Evolutionary conservation across 64 coral and sea anemone species (phyloP), one percentile per base, ranked within the genome.

Genomic region (Actinia equina): DNA sequence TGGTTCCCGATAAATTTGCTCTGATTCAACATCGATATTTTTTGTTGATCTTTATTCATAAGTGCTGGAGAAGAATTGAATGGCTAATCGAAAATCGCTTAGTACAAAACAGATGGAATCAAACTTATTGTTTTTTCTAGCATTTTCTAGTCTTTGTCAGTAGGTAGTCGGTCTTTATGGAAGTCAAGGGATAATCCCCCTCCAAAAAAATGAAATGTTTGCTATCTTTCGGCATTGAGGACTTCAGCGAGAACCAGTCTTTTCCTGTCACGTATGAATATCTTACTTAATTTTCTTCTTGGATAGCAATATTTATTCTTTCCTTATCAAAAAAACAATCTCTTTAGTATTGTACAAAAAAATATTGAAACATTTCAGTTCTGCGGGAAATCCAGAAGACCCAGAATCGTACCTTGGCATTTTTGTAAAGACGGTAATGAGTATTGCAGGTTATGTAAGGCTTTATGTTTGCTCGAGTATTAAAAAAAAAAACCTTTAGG

Each of bases 61-160:
- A 30, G 22, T n/a, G 41, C 23, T 74, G 69, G 69, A 74, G 41
- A 74, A 9, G 41, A 74, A 52, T 44, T 22, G 78, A 81, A 81
- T 52, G 43, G 44, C 78, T 81, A 81, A 81, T 81, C 52, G 78
- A 81, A 81, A 81, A 81, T 81, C 78, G 52, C 78, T 81, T 81
- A 79, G 20, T 3, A 13, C 26, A 41, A 20, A n/a, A 41, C 69
- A 74, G 7, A 74, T 74, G 22, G 11, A 41, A 16, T 74, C 41
- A 37, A 41, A n/a, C 5, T 65, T 23, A 65, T 22, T 65, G 69
- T 74, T 74, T 26, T 41, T 12, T 26, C 41, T 37, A 37, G 30
- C 62, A 3, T 41, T 74, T 74, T 74, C 41, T 42, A 14, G 0
- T 3, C 16, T 30, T 74, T 14, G 1, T 9, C 22, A 37, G 69